Percentiles rank a stretch among this genome's conserved stretches.
Evolutionary conservation across 2,113 vertebrate genomes (phyloP).

Genomic region (Picathartes gymnocephalus): DNA sequence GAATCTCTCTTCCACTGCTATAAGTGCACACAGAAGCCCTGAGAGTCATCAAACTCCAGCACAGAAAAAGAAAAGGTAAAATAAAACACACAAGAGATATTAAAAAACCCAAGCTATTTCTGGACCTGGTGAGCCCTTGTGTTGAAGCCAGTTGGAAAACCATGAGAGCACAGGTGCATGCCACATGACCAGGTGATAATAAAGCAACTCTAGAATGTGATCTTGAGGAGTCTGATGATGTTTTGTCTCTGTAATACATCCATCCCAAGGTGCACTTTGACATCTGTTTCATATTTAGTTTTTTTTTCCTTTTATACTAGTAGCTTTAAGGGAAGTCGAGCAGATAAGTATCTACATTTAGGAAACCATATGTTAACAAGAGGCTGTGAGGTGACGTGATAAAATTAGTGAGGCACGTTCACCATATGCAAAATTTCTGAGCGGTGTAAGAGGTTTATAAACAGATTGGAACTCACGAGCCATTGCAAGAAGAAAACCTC

Average conservation of each 20-base stretch:
- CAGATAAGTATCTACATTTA: slow-evolving; percentile 63
- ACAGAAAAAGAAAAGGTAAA: background rate
- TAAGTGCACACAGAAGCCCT: background rate
- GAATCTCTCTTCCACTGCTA: background rate
- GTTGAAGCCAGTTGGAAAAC: slow-evolving; percentile 43
- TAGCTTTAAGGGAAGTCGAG: slow-evolving; percentile 60
- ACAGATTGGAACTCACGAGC: background rate
- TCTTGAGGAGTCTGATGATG: slow-evolving; percentile 42
- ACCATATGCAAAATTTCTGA: background rate
- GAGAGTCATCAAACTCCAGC: slow-evolving; percentile 46
- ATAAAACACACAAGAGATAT: slow-evolving; percentile 10
- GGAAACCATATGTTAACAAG: slow-evolving; percentile 59
- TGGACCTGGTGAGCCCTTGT: slow-evolving; percentile 7
- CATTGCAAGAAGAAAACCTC: background rate
- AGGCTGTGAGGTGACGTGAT: slow-evolving; percentile 25
- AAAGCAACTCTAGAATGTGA: slow-evolving; percentile 39
- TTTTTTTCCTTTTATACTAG: slow-evolving; percentile 18
- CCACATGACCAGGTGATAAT: slow-evolving; percentile 72
- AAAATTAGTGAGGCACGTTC: background rate
- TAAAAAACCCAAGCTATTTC: slow-evolving; percentile 36
- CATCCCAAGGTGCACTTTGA: slow-evolving; percentile 32
- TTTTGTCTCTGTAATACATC: slow-evolving; percentile 57
- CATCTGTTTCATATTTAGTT: slow-evolving; percentile 62
- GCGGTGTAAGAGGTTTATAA: background rate
- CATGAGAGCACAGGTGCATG: slow-evolving; percentile 56